Evolutionary conservation across 2,113 vertebrate genomes (phyloP).

Genomic region (Siniperca chuatsi): DNA sequence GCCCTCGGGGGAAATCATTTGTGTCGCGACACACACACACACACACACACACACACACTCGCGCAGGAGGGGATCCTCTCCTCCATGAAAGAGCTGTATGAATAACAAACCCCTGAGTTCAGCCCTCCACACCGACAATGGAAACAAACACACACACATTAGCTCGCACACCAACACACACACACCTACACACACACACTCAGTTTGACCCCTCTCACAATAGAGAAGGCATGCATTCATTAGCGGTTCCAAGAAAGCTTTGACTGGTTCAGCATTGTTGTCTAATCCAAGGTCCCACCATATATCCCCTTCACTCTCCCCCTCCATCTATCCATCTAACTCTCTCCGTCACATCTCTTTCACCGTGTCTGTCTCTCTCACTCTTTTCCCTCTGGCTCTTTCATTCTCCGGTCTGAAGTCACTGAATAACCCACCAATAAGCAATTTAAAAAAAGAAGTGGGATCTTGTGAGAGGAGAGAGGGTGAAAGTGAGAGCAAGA

Average conservation of each 20-base stretch:
- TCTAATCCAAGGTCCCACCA: slow-evolving; percentile 67
- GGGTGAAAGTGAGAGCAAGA: neutral
- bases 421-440: neutral
- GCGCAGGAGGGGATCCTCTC: slow-evolving; percentile 48
- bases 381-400: neutral
- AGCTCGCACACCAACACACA: slow-evolving; percentile 2
- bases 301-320: slow-evolving; percentile 64
- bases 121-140: slow-evolving; percentile 35
- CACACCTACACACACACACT: slow-evolving; percentile 51
- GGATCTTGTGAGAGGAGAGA: slow-evolving; percentile 1
- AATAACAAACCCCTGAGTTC: slow-evolving; percentile 77
- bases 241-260: slow-evolving; percentile 57
- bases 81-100: slow-evolving; percentile 67
- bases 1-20: slow-evolving; percentile 59
- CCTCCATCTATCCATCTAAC: neutral
- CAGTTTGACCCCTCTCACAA: slow-evolving; percentile 65
- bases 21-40: slow-evolving; percentile 44
- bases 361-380: neutral
- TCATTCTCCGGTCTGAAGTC: neutral
- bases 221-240: slow-evolving; percentile 72
- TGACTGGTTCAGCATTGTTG: slow-evolving; percentile 65
- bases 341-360: slow-evolving; percentile 13
- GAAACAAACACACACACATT: neutral
- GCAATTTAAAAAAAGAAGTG: neutral
- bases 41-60: slow-evolving; percentile 22